Conservation (phyloP, 2,113 vertebrate genomes). For the Tringa solitaria region DNA sequence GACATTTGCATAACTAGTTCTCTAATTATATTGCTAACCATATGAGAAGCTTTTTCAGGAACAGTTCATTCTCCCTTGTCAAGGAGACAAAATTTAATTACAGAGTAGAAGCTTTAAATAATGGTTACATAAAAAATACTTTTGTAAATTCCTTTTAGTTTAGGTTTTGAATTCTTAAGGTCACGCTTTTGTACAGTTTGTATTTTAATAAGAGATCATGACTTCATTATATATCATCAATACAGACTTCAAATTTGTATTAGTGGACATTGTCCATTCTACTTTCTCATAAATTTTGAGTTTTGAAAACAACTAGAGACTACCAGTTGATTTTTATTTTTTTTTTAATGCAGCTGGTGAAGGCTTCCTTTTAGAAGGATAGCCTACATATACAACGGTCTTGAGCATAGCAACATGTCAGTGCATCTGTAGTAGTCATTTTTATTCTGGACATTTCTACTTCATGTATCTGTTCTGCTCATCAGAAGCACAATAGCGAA, state of each 20-base stretch:
- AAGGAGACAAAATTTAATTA: slow-evolving; percentile 47
- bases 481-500: not conserved
- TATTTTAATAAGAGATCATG: not conserved
- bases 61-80: slow-evolving; percentile 35
- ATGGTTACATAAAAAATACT: slow-evolving; percentile 18
- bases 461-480: not conserved
- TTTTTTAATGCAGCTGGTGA: not conserved
- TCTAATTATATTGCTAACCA: slow-evolving; percentile 37
- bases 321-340: not conserved
- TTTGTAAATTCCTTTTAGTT: slow-evolving; percentile 15
- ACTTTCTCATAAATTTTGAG: not conserved
- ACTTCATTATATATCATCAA: not conserved
- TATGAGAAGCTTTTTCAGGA: slow-evolving; percentile 45
- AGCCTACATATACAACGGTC: not conserved
- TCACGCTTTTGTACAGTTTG: not conserved
- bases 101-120: slow-evolving; percentile 24
- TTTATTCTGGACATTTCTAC: not conserved
- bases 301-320: not conserved
- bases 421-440: not conserved
- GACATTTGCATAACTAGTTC: slow-evolving; percentile 44
- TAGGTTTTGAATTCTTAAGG: slow-evolving; percentile 1
- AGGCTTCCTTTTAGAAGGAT: not conserved
- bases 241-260: not conserved
- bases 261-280: not conserved
- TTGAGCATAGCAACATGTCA: not conserved